Evolutionary conservation across 2,888 invertebrate genomes (phyloP).

Genomic region (Anarsia innoxiella): DNA sequence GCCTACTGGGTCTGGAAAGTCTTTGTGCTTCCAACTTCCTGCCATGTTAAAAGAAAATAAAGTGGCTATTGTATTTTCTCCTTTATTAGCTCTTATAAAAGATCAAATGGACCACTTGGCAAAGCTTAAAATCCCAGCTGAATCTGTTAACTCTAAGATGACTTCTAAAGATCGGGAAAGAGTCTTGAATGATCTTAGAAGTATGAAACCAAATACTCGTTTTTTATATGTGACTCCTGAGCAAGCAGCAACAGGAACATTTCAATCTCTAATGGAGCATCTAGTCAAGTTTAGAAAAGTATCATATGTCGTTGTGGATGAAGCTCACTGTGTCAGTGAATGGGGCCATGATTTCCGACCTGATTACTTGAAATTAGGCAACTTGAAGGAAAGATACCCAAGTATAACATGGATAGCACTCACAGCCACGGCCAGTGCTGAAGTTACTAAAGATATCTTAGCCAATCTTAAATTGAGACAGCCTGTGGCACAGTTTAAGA

Average conservation of each 20-base stretch:
- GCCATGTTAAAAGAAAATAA: constrained; percentile 86
- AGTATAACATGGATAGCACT: constrained; percentile 91
- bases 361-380: constrained; percentile 92
- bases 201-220: constrained; percentile 83
- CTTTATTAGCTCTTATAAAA: constrained; percentile 95
- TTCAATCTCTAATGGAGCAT: constrained; percentile 80
- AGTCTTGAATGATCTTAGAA: constrained; percentile 85
- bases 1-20: constrained; percentile 99
- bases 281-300: constrained; percentile 85
- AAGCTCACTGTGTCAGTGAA: constrained; percentile 98
- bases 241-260: constrained; percentile 88
- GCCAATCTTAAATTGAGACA: constrained; percentile 80
- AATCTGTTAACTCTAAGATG: constrained; percentile 96
- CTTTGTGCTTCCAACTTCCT: constrained; percentile 97
- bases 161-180: constrained; percentile 82
- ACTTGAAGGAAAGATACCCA: constrained; percentile 70
- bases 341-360: constrained; percentile 99
- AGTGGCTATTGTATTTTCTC: constrained; percentile 96
- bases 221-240: constrained; percentile 98
- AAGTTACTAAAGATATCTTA: constrained; percentile 90
- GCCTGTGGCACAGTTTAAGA: constrained; percentile 84
- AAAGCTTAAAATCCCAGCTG: constrained; percentile 85
- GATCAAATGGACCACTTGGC: constrained; percentile 94
- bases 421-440: constrained; percentile 92
- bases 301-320: constrained; percentile 95